A percentile compares a stretch with the other conserved stretches of the same genome.
phyloP scores from a whole-genome alignment of 2,113 vertebrate genomes.

The Cololabis saira region DNA sequence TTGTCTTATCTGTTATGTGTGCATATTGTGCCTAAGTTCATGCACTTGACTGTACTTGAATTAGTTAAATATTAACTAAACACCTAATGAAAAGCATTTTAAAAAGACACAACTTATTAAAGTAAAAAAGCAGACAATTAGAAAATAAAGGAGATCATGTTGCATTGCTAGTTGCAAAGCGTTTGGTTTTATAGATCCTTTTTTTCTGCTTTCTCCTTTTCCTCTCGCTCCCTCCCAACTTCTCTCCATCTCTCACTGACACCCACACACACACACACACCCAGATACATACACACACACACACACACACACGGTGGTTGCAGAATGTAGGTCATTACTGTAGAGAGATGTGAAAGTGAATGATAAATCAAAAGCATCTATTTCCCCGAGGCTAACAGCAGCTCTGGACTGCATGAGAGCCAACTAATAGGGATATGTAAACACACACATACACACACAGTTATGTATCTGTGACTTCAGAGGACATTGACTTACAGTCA shows the following conservation, averaged over 20 bases:
- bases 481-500: constrained; percentile 2
- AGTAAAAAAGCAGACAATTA: not conserved
- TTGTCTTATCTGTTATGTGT: not conserved
- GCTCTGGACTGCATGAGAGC: constrained; percentile 24
- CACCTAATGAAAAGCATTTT: too few species aligned
- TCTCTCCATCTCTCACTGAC: not conserved
- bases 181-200: constrained; percentile 13
- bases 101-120: not conserved
- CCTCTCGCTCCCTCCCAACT: constrained; percentile 4
- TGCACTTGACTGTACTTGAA: not conserved
- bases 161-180: not conserved
- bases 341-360: constrained; percentile 72
- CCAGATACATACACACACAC: not conserved
- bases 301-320: constrained; percentile 8
- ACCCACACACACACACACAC: not conserved
- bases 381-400: constrained; percentile 50
- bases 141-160: not conserved
- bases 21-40: not conserved
- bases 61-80: too few species aligned
- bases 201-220: constrained; percentile 10
- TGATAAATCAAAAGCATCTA: constrained; percentile 77
- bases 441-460: not conserved
- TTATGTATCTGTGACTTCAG: not conserved
- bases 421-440: constrained; percentile 5
- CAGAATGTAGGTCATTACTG: constrained; percentile 77